phyloP scores from a whole-genome alignment of 2,888 invertebrate species.

The Cheilosia grossa region DNA sequence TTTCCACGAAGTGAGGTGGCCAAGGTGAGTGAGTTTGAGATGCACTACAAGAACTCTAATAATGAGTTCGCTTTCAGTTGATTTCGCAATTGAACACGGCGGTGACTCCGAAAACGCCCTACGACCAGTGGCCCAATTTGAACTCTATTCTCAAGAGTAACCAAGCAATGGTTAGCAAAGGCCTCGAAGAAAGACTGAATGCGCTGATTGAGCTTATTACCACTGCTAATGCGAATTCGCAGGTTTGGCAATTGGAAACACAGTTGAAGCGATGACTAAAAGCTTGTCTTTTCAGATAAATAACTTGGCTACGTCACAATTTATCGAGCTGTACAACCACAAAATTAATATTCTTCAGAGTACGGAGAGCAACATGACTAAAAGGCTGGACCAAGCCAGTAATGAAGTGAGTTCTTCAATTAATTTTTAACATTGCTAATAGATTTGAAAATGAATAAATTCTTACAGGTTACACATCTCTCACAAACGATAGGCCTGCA shows the following conservation, averaged over 20 bases:
- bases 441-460: too few relatives aligned
- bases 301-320: slow-evolving; percentile 81
- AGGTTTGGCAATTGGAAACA: slow-evolving; percentile 51
- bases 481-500: slow-evolving; percentile 80
- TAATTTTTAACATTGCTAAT: too few relatives aligned
- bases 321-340: slow-evolving; percentile 82
- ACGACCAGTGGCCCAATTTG: slow-evolving; percentile 80
- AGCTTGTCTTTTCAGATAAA: slow-evolving; percentile 75
- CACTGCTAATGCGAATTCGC: slow-evolving; percentile 78
- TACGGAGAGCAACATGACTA: slow-evolving; percentile 78
- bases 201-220: slow-evolving; percentile 79
- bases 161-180: slow-evolving; percentile 80
- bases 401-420: slow-evolving; percentile 75
- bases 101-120: slow-evolving; percentile 51
- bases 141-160: slow-evolving; percentile 80
- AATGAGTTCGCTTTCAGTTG: slow-evolving; percentile 73
- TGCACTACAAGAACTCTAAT: neutral
- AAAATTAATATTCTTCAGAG: slow-evolving; percentile 80
- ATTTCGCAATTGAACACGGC: slow-evolving; percentile 76
- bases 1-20: slow-evolving; percentile 80
- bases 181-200: slow-evolving; percentile 79
- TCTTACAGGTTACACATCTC: slow-evolving; percentile 78
- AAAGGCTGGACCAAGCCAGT: slow-evolving; percentile 80
- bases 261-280: neutral
- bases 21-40: slow-evolving; percentile 76